Evolutionary conservation across 2,888 invertebrate genomes (phyloP).

Genomic region (Steinernema scapterisci): DNA sequence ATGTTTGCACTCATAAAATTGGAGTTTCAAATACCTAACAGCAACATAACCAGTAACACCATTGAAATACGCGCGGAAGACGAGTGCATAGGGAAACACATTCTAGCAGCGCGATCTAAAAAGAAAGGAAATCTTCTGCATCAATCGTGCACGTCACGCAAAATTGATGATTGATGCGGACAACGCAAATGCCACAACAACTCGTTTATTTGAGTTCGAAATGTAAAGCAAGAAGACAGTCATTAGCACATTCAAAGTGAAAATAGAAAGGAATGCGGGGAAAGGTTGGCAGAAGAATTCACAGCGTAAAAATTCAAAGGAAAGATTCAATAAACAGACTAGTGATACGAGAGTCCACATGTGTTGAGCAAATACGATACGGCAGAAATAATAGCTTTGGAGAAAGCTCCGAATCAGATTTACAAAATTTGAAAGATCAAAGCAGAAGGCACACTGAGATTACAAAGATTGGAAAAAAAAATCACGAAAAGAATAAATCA

Average conservation of each 20-base stretch:
- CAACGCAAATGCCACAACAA: not conserved
- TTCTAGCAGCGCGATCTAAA: not conserved
- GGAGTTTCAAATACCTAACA: not conserved
- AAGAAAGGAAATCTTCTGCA: not conserved
- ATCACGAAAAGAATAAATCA: not conserved
- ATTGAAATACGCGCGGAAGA: not conserved
- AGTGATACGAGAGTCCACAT: too few relatives aligned
- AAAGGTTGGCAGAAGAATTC: too few relatives aligned
- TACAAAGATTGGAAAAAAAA: not conserved
- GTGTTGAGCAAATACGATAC: not conserved
- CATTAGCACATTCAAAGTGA: not conserved
- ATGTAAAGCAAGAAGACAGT: too few relatives aligned
- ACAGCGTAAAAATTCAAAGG: not conserved
- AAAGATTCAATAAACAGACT: not conserved
- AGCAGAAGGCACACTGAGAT: conserved; percentile 1
- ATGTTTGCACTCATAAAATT: not conserved
- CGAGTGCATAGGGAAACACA: not conserved
- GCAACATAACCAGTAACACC: not conserved
- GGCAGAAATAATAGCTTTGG: not conserved
- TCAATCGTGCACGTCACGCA: not conserved
- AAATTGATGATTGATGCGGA: not conserved
- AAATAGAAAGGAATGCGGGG: not conserved
- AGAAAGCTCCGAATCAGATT: not conserved
- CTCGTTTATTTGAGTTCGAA: not conserved
- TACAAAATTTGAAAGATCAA: not conserved